Evolutionary conservation across 2,113 vertebrate genomes (phyloP).

Genomic region (Phrynocephalus versicolor): DNA sequence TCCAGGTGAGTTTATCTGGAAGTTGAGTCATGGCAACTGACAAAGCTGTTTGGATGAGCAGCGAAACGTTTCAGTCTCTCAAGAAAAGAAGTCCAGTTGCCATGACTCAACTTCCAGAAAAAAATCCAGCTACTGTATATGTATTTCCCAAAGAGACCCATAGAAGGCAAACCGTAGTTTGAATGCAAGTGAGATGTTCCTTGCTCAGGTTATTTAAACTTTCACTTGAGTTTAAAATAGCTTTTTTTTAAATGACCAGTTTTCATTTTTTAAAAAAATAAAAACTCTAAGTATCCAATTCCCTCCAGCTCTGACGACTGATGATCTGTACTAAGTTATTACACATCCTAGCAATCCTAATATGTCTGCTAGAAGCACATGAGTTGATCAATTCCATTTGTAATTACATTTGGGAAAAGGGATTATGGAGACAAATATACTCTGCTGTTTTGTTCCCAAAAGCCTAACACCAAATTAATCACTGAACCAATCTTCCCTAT

Average conservation of each 20-base stretch:
- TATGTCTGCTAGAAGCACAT: conserved; percentile 60
- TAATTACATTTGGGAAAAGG: conserved; percentile 78
- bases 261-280: conserved; percentile 56
- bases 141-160: conserved; percentile 12
- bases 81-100: too few species aligned
- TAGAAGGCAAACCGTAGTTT: background rate
- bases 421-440: conserved; percentile 75
- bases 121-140: too few species aligned
- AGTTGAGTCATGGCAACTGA: too few species aligned
- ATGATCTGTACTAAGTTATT: conserved; percentile 60
- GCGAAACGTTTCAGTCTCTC: too few species aligned
- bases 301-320: conserved; percentile 31
- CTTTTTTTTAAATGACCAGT: conserved; percentile 27
- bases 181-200: conserved; percentile 12
- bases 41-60: too few species aligned
- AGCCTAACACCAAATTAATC: conserved; percentile 73
- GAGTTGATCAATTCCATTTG: conserved; percentile 74
- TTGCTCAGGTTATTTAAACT: conserved; percentile 47
- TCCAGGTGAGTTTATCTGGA: too few species aligned
- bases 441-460: conserved; percentile 66
- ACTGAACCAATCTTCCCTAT: conserved; percentile 60
- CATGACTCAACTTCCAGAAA: too few species aligned
- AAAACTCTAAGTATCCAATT: conserved; percentile 45
- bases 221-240: conserved; percentile 51
- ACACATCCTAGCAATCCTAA: conserved; percentile 63